These are phyloP conservation scores for Trachops cirrhosus DNA, from an alignment of 2,797 vertebrate genomes.

Conservation along the genomic window DNA sequence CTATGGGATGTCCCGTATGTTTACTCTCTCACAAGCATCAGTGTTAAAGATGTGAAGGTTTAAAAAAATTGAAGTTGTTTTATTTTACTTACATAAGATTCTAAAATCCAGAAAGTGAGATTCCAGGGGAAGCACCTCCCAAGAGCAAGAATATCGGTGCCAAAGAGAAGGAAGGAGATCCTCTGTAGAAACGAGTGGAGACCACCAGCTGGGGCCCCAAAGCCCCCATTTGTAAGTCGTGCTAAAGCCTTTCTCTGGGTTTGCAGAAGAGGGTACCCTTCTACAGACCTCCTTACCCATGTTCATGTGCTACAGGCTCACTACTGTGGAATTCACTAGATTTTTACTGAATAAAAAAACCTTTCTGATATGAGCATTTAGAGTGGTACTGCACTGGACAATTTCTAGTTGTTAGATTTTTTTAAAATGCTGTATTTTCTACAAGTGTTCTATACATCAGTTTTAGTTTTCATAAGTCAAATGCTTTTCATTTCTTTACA, in stretches of 20 bases:
- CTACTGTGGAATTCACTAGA: not conserved
- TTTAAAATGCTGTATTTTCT: not conserved
- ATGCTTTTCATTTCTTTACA: not conserved
- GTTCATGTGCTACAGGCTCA: not conserved
- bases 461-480: conserved; percentile 23
- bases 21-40: not conserved
- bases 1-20: not conserved
- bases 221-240: conserved; percentile 51
- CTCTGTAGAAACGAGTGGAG: conserved; percentile 80
- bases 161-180: conserved; percentile 65
- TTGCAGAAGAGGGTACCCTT: not conserved
- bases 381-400: not conserved
- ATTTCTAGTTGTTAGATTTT: not conserved
- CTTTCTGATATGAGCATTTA: not conserved
- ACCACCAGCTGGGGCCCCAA: conserved; percentile 62
- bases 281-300: not conserved
- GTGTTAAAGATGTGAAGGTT: not conserved
- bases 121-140: conserved; percentile 61
- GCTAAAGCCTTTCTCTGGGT: not conserved
- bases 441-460: not conserved
- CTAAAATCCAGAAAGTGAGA: conserved; percentile 76
- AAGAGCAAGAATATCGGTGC: conserved; percentile 68
- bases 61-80: conserved; percentile 30
- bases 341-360: not conserved
- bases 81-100: conserved; percentile 69